Conservation (phyloP, 2,113 vertebrate species). For the Osmerus mordax region DNA sequence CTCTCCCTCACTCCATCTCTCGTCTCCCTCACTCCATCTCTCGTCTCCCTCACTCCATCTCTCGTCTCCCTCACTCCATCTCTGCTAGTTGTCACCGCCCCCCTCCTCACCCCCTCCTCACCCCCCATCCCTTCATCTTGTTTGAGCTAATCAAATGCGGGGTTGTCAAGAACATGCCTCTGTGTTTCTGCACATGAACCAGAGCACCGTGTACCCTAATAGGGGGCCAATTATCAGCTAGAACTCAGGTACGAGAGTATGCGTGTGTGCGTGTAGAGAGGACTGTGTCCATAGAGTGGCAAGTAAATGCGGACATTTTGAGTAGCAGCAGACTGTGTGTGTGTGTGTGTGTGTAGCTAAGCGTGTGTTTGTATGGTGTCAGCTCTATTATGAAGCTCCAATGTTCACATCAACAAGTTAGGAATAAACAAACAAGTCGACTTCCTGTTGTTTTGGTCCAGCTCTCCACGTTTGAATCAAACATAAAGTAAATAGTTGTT, state of each 20-base stretch:
- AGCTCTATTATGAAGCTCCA: not conserved
- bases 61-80: not conserved
- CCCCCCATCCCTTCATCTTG: not conserved
- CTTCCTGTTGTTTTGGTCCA: not conserved
- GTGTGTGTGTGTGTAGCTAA: not conserved
- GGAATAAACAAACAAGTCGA: not conserved
- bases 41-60: not conserved
- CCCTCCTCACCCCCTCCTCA: not conserved
- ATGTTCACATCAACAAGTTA: not conserved
- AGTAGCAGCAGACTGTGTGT: not conserved
- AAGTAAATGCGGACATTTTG: not conserved
- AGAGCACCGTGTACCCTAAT: constrained; percentile 22
- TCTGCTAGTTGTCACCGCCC: no score
- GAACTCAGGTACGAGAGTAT: not conserved
- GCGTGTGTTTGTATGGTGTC: not conserved
- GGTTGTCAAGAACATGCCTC: constrained; percentile 9
- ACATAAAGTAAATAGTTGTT: no score
- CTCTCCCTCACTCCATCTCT: not conserved
- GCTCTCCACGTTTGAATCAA: not conserved
- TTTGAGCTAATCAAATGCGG: not conserved
- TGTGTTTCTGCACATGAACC: not conserved
- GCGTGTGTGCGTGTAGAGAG: not conserved
- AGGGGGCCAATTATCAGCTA: constrained; percentile 29
- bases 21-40: not conserved
- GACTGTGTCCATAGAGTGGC: not conserved